These are phyloP conservation scores for Cataglyphis cursor DNA, from an alignment of 2,888 invertebrate species.

Conservation along the genomic window DNA sequence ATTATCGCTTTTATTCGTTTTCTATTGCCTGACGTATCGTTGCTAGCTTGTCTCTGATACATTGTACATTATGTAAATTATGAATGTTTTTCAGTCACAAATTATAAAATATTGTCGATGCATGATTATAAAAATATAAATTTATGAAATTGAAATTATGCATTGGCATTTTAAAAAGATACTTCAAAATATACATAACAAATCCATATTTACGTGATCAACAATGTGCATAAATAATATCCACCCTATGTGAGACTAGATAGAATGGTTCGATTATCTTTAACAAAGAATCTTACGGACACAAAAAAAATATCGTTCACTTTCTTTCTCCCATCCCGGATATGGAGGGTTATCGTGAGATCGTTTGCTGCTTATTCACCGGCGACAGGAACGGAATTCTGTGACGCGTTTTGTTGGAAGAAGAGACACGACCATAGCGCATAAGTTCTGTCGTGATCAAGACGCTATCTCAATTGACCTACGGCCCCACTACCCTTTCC, in stretches of 20 bases:
- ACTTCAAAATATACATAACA: background rate
- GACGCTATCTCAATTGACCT: constrained; percentile 83
- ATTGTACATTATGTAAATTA: background rate
- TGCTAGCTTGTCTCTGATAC: background rate
- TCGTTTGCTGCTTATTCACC: background rate
- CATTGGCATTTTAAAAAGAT: background rate
- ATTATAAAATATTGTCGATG: background rate
- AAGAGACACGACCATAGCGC: constrained; percentile 35
- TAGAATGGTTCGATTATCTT: background rate
- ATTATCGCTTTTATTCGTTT: background rate
- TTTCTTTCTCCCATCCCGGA: background rate
- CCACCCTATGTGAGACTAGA: background rate
- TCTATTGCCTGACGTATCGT: background rate
- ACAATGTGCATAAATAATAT: background rate
- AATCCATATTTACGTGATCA: background rate
- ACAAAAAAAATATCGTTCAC: background rate
- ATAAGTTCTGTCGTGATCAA: constrained; percentile 62
- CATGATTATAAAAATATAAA: background rate
- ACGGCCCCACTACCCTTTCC: constrained; percentile 77
- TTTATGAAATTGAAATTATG: background rate
- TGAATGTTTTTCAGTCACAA: background rate
- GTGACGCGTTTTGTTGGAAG: constrained; percentile 5
- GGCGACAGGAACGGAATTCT: background rate
- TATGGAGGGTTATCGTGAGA: background rate
- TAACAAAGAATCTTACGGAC: background rate